Conservation (phyloP, 2,888 invertebrate genomes). For the Acronicta leporina region DNA sequence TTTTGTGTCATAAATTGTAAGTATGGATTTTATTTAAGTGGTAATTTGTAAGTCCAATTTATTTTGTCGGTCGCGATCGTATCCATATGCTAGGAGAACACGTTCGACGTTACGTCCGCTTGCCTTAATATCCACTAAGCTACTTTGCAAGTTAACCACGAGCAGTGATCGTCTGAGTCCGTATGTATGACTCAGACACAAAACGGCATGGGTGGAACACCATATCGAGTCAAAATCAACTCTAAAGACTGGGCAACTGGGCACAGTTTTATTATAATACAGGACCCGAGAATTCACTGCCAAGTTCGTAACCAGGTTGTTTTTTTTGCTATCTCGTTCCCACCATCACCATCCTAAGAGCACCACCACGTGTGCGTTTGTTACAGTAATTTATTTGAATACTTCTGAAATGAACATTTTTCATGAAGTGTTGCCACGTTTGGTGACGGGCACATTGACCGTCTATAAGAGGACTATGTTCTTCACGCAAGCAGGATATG, state of each 20-base stretch:
- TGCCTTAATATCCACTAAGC: conserved; percentile 78
- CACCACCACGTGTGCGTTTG: conserved; percentile 75
- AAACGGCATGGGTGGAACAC: conserved; percentile 66
- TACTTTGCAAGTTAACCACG: conserved; percentile 77
- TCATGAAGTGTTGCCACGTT: conserved; percentile 51
- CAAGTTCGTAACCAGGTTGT: conserved; percentile 85
- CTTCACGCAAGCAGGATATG: conserved; percentile 74
- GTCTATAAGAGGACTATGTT: conserved; percentile 63
- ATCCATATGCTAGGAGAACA: conserved; percentile 65
- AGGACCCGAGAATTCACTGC: conserved; percentile 75
- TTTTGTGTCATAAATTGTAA: conserved; percentile 2
- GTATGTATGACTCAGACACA: conserved; percentile 61
- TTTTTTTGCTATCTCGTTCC: conserved; percentile 75
- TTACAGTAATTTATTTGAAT: conserved; percentile 62
- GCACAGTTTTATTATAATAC: conserved; percentile 41
- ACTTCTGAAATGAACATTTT: conserved; percentile 34
- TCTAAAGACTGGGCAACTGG: conserved; percentile 32
- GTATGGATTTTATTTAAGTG: background rate
- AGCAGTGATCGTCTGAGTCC: conserved; percentile 75
- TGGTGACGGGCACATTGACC: conserved; percentile 60
- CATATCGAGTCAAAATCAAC: conserved; percentile 46
- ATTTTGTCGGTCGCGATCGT: conserved; percentile 66
- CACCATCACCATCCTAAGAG: conserved; percentile 59
- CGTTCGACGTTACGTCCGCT: conserved; percentile 72
- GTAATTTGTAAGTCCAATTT: conserved; percentile 1